phyloP scores from a whole-genome alignment of 2,113 vertebrate species.

The Malurus cyaneus region DNA sequence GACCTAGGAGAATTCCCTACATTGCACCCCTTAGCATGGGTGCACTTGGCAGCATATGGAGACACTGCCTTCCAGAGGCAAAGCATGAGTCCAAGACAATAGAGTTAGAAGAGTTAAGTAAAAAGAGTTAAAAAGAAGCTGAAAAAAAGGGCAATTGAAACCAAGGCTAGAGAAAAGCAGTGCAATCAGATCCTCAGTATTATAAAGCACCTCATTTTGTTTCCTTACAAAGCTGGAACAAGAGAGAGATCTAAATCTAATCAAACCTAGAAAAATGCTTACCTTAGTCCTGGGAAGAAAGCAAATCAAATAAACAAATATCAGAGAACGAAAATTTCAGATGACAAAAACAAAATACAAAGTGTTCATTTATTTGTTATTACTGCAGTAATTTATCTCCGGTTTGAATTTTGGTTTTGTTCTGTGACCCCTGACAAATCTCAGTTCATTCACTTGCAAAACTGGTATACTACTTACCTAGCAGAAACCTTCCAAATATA shows the following conservation, averaged over 20 bases:
- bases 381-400: not conserved
- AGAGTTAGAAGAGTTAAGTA: not conserved
- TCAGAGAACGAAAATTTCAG: not conserved
- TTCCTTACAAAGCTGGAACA: not conserved
- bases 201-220: not conserved
- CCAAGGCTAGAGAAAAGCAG: not conserved
- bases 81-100: not conserved
- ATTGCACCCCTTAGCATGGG: accelerated
- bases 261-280: not conserved
- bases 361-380: not conserved
- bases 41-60: not conserved
- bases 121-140: not conserved
- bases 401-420: not conserved
- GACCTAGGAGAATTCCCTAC: not conserved
- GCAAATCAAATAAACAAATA: not conserved
- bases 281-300: not conserved
- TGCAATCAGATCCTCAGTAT: not conserved
- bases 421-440: not conserved
- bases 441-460: not conserved
- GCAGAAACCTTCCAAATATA: not conserved
- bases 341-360: not conserved
- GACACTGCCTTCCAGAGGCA: not conserved
- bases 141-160: not conserved
- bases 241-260: not conserved
- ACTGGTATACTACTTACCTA: not conserved